phyloP scores from a whole-genome alignment of 2,797 vertebrate genomes.

The Danio aesculapii region DNA sequence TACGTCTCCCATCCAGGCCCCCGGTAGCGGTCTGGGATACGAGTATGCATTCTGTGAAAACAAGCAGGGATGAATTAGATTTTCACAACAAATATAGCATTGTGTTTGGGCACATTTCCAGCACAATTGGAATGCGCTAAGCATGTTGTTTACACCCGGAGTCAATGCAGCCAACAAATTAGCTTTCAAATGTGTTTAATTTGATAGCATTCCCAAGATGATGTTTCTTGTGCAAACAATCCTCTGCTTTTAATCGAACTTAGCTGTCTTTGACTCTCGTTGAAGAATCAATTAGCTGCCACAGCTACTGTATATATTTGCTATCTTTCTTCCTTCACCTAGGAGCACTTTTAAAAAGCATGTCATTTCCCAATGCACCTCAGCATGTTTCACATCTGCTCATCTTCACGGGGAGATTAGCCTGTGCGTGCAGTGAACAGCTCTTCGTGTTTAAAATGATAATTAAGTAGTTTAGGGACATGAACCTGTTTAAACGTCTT shows the following conservation, averaged over 20 bases:
- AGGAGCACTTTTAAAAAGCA: constrained; percentile 13
- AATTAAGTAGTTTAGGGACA: constrained; percentile 22
- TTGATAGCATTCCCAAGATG: constrained; percentile 30
- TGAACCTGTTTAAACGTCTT: too few species aligned
- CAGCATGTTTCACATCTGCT: background rate
- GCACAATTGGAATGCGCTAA: constrained; percentile 35
- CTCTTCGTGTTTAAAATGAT: constrained; percentile 27
- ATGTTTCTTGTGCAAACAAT: constrained; percentile 36
- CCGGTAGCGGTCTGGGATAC: constrained; percentile 81
- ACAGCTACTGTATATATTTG: background rate
- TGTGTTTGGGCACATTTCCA: constrained; percentile 10
- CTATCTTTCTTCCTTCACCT: constrained; percentile 6
- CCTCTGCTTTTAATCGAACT: constrained; percentile 12
- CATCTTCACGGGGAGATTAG: background rate
- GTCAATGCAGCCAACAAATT: constrained; percentile 37
- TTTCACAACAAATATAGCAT: constrained; percentile 15
- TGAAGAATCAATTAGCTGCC: constrained; percentile 42
- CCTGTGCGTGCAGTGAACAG: background rate
- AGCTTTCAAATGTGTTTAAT: constrained; percentile 46
- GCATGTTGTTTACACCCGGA: constrained; percentile 26
- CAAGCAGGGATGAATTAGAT: constrained; percentile 28
- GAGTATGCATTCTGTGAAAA: constrained; percentile 79
- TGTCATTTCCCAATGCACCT: background rate
- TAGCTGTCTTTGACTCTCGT: constrained; percentile 15
- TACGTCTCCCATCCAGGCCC: constrained; percentile 81